Percentiles rank a stretch among this genome's conserved stretches.
These are phyloP conservation scores for Meteorus colon DNA, from an alignment of 2,888 invertebrate species.

Conservation along the genomic window DNA sequence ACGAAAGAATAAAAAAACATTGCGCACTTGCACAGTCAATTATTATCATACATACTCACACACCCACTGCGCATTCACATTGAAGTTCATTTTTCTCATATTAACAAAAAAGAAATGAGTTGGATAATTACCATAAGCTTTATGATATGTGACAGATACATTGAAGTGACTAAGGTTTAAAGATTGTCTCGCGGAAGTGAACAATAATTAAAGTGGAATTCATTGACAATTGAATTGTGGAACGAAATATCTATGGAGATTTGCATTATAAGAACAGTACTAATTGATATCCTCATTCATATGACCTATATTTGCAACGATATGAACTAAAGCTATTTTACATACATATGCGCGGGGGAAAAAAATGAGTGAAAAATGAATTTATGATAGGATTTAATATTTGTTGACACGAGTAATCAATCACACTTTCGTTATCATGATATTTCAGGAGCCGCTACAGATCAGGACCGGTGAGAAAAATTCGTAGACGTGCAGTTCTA, in stretches of 20 bases:
- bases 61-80: background rate
- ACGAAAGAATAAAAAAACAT: background rate
- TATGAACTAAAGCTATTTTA: background rate
- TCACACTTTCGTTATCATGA: background rate
- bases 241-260: background rate
- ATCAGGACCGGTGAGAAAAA: conserved; percentile 80
- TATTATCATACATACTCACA: background rate
- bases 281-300: background rate
- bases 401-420: background rate
- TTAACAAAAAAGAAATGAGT: background rate
- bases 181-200: conserved; percentile 16
- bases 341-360: too few species aligned
- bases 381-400: background rate
- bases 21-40: background rate
- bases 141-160: background rate
- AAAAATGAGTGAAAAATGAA: background rate
- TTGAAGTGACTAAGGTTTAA: background rate
- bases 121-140: conserved; percentile 17
- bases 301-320: background rate
- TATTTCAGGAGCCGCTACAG: conserved; percentile 80
- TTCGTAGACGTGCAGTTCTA: conserved; percentile 88
- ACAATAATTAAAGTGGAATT: conserved; percentile 15
- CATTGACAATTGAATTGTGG: conserved; percentile 15
- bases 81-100: background rate
- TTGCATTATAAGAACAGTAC: conserved; percentile 10